Percentiles rank a stretch among this genome's conserved stretches.
These are phyloP conservation scores for Channa striata DNA, from an alignment of 2,797 vertebrate genomes.

Conservation along the genomic window DNA sequence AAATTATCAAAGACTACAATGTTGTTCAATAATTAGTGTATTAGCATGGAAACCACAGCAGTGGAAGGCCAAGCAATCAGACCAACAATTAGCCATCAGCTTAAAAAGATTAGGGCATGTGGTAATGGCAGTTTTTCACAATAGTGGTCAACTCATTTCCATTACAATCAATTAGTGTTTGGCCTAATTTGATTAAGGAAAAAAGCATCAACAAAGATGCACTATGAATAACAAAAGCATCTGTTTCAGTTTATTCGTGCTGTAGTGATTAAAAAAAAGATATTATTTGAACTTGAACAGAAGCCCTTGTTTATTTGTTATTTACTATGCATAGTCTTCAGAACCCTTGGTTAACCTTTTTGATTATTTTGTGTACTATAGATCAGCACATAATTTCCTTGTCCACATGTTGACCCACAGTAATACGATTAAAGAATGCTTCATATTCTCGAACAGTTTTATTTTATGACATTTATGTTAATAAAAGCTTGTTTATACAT, in stretches of 20 bases:
- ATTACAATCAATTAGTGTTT: slow-evolving; percentile 79
- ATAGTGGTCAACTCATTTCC: slow-evolving; percentile 81
- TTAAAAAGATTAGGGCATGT: slow-evolving; percentile 67
- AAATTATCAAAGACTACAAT: slow-evolving; percentile 77
- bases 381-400: not conserved
- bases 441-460: too few species aligned
- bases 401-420: not conserved
- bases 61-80: slow-evolving; percentile 74
- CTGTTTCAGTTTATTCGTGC: slow-evolving; percentile 49
- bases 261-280: slow-evolving; percentile 26
- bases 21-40: slow-evolving; percentile 82
- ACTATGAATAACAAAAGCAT: slow-evolving; percentile 54
- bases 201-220: slow-evolving; percentile 58
- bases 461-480: too few species aligned
- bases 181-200: slow-evolving; percentile 74
- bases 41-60: slow-evolving; percentile 77
- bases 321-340: not conserved
- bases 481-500: too few species aligned
- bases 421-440: too few species aligned
- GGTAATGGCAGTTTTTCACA: slow-evolving; percentile 68
- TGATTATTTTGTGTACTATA: not conserved
- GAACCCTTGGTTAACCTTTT: not conserved
- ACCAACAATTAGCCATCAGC: slow-evolving; percentile 76
- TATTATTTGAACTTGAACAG: slow-evolving; percentile 18
- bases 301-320: slow-evolving; percentile 2